Base-by-base conservation (phyloP, 2,113 vertebrate genomes). In the Notothenia coriiceps region DNA sequence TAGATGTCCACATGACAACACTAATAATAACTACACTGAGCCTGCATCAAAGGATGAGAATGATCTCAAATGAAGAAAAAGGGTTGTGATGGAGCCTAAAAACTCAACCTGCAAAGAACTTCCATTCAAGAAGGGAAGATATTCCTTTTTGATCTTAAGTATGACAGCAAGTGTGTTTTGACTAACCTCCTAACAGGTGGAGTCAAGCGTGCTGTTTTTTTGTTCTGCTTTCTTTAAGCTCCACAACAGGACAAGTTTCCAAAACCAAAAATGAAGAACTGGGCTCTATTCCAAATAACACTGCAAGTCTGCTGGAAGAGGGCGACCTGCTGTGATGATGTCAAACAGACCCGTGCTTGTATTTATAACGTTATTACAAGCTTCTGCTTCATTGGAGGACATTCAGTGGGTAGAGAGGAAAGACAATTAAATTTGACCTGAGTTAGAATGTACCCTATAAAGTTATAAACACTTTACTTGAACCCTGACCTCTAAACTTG, bases 251-350 rank as follows among this genome's bases (percentile, higher is more conserved):
- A 92, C 88, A 83, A 46, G 84, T 82, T 88, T 91, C 90, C 85
- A 93, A 86, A 90, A 78, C 63, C 74, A 71, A 67, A 84, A 46
- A 86, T 69, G 83, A 88, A 88, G 73, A 91, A 81, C 83, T 84
- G 82, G 88, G 91, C 89, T 71, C 71, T 75, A n/a, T 33, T 88
- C 92, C 91, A 91, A 88, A 77, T 57, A 86, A 78, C 22, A 60
- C 60, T 61, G 73, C 76, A 77, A 47, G 62, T 76, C 73, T 70
- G 60, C 61, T 80, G 74, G 82, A 83, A 85, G 87, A 89, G 47
- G 11, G 75, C 1, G 55, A 72, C 65, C 72, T 77, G 82, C 60
- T 79, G 56, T 59, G 62, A 56, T 88, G 87, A 90, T 68, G 85
- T 79, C 89, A 78, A 93, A 83, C 92, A 93, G 92, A 84, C 76